Evolutionary conservation across 53 echinoderm and acorn worm genomes (phyloP).

Genomic region (Hippasteria phrygiana): DNA sequence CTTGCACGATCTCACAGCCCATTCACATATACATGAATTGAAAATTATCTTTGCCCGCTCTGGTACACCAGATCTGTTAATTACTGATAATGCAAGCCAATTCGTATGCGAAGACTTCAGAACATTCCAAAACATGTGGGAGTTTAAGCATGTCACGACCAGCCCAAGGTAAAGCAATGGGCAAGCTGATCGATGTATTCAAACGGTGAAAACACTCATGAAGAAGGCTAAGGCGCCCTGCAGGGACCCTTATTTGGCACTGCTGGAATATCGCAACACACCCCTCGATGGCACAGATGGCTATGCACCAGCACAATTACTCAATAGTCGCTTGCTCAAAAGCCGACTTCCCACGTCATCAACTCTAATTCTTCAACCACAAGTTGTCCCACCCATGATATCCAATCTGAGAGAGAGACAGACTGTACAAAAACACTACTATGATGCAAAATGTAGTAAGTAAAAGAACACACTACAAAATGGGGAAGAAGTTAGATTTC

Average conservation of each 20-base stretch:
- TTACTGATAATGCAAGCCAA: too few relatives aligned
- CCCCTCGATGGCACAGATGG: slow-evolving; percentile 54
- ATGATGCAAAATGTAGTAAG: slow-evolving; percentile 11
- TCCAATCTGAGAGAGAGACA: slow-evolving; percentile 38
- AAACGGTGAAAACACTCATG: too few relatives aligned
- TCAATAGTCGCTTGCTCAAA: slow-evolving; percentile 9
- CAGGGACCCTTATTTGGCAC: slow-evolving; percentile 8
- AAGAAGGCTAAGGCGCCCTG: slow-evolving; percentile 17
- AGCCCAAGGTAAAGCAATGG: slow-evolving; percentile 46
- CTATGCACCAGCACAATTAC: slow-evolving; percentile 20
- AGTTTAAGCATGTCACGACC: slow-evolving; percentile 38
- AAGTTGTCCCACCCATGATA: too few relatives aligned
- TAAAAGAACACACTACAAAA: too few relatives aligned
- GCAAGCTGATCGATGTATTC: slow-evolving; percentile 24
- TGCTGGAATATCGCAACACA: too few relatives aligned
- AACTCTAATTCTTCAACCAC: slow-evolving; percentile 19
- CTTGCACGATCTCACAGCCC: slow-evolving; percentile 56
- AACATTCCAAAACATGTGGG: slow-evolving; percentile 35
- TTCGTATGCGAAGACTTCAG: too few relatives aligned
- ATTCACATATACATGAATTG: slow-evolving; percentile 44
- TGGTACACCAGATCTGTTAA: slow-evolving; percentile 56
- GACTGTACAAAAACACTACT: slow-evolving; percentile 56
- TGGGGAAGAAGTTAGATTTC: background rate
- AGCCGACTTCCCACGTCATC: background rate
- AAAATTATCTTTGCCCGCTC: slow-evolving; percentile 65